phyloP scores from a whole-genome alignment of 2,113 vertebrate species.

The Laticauda colubrina region DNA sequence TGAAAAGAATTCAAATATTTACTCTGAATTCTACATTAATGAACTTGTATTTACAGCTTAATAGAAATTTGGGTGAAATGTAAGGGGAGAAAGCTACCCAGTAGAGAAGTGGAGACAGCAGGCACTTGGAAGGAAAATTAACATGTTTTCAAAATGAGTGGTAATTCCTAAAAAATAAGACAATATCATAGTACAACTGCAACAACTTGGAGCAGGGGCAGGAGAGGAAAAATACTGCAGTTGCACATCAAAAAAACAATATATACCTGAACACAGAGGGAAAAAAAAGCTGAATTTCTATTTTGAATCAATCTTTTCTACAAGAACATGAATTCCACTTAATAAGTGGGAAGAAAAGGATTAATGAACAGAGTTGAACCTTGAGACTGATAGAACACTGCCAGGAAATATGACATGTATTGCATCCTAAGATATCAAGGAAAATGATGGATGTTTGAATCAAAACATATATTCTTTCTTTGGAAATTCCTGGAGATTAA shows the following conservation, averaged over 20 bases:
- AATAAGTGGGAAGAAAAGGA: background rate
- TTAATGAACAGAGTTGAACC: background rate
- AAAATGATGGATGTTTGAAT: background rate
- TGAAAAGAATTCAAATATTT: background rate
- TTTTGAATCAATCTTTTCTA: background rate
- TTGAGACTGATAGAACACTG: background rate
- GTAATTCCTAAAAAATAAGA: background rate
- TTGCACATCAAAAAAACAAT: background rate
- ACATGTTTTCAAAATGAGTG: background rate
- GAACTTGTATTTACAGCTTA: background rate
- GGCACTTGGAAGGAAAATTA: background rate
- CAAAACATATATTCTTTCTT: background rate
- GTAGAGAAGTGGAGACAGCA: background rate
- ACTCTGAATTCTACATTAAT: background rate
- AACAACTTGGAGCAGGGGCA: background rate
- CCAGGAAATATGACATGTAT: background rate
- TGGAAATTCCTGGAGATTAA: background rate
- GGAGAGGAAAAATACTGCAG: background rate
- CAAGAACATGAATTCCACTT: background rate
- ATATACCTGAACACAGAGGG: background rate
- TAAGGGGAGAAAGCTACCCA: background rate
- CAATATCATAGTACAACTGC: background rate
- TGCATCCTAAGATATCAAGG: background rate
- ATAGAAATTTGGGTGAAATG: background rate
- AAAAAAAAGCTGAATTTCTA: background rate